Base-by-base conservation (phyloP, 2,888 invertebrate species). In the Drosophila flavopinicola region DNA sequence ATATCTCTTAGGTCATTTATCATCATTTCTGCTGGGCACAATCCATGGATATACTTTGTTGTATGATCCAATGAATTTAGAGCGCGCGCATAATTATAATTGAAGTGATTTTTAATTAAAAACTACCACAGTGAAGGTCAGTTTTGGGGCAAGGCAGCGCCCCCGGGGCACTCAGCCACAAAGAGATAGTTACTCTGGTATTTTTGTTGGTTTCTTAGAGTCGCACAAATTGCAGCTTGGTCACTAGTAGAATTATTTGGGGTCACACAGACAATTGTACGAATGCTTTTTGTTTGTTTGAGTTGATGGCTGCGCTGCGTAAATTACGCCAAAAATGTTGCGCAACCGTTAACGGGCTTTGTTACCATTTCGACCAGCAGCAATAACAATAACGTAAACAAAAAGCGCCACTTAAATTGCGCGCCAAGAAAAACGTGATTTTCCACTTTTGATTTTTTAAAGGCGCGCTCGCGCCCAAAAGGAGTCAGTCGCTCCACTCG, bases 391-490 rank as follows among this genome's bases (percentile, higher is more conserved):
- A 75, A 73, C 65, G 57, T 57, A 60, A 67, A 70, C 58, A 59
- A 64, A 74, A 57, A 60, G 60, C 56, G 37, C 29, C 72, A 68
- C 72, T 74, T 66, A 70, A 80, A 84, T 84, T 75, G 75, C 82
- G 85, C 85, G 79, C 85, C 73, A 76, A 84, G 85, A 78, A 83
- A 82, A 85, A 85, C 83, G 83, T 83, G 83, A 83, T 83, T 83
- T 83, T 83, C 83, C 83, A 85, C 83, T 85, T 83, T 83, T 74
- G 75, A 73, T 85, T 75, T 35, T 60, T 72, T 75, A 42, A 75
- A 73, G 71, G 73, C 73, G 73, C 56, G 73, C 58, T 61, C 74
- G 73, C 75, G 73, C 83, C 85, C 73, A 83, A 75, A 82, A 85
- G 76, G 79, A 82, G 79, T 57, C 54, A 82, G 79, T 57, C 54